These are phyloP conservation scores for Trididemnum nubilum DNA, from an alignment of 23 tunicate genomes.

Conservation along the genomic window DNA sequence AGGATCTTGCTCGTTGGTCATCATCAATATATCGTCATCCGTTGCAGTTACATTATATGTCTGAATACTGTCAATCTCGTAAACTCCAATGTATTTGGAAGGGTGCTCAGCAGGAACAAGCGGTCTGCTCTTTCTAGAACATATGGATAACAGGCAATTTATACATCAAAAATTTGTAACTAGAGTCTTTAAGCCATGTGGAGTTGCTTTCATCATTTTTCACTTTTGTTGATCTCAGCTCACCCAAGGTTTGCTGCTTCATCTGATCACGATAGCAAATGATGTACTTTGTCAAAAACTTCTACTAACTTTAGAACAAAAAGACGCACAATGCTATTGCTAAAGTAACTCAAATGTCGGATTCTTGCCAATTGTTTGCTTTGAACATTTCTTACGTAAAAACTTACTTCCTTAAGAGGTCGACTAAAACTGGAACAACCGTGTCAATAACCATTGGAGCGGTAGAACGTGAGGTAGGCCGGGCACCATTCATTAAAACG, in stretches of 20 bases:
- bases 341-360: too few species aligned
- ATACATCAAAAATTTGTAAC: not conserved
- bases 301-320: too few species aligned
- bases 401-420: slow-evolving; percentile 17
- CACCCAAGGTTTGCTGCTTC: too few species aligned
- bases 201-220: too few species aligned
- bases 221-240: too few species aligned
- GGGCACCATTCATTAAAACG: slow-evolving; percentile 47
- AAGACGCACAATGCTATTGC: too few species aligned
- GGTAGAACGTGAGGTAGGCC: slow-evolving; percentile 25
- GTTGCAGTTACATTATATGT: slow-evolving; percentile 22
- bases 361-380: too few species aligned
- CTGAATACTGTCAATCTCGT: slow-evolving; percentile 39
- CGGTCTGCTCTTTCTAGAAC: not conserved
- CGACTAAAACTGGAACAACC: slow-evolving; percentile 49
- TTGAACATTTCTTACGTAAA: too few species aligned
- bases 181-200: too few species aligned
- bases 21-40: not conserved
- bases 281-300: too few species aligned
- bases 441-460: slow-evolving; percentile 27
- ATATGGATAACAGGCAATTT: too few species aligned
- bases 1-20: slow-evolving; percentile 39
- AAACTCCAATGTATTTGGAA: slow-evolving; percentile 46
- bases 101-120: slow-evolving; percentile 8
- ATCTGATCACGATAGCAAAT: too few species aligned